Conservation (phyloP, 2,888 invertebrate species). For the Euphydryas editha region DNA sequence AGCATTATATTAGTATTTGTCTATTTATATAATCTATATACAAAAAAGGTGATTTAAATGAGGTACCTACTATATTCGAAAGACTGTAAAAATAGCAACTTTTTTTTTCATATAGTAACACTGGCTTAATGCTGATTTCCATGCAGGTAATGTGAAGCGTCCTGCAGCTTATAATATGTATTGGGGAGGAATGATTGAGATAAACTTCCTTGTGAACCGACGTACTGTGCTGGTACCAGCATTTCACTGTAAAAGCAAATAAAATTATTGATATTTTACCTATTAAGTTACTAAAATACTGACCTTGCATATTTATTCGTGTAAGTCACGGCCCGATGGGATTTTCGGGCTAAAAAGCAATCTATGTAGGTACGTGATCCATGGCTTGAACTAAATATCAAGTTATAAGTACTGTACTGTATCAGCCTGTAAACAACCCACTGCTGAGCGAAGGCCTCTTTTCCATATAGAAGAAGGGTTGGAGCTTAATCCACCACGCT, state of each 20-base stretch:
- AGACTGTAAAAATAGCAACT: neutral
- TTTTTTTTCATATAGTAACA: constrained; percentile 39
- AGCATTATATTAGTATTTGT: neutral
- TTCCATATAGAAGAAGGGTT: too few relatives aligned
- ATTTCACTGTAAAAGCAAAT: constrained; percentile 64
- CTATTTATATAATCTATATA: constrained; percentile 13
- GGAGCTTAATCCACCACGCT: too few relatives aligned
- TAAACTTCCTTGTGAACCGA: constrained; percentile 67
- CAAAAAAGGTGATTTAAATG: constrained; percentile 19
- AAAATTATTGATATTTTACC: constrained; percentile 7
- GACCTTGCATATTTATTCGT: too few relatives aligned
- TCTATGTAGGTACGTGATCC: too few relatives aligned
- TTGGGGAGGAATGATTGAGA: constrained; percentile 73
- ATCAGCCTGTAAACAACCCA: too few relatives aligned
- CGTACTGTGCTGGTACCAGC: constrained; percentile 75
- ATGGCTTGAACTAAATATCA: too few relatives aligned
- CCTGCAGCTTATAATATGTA: constrained; percentile 76
- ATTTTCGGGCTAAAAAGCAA: too few relatives aligned
- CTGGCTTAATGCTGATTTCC: constrained; percentile 59
- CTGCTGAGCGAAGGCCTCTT: too few relatives aligned
- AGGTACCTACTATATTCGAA: constrained; percentile 15
- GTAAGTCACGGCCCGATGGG: too few relatives aligned
- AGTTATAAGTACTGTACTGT: too few relatives aligned
- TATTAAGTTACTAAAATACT: neutral
- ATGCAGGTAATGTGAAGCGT: constrained; percentile 71